Percentiles rank a stretch among this genome's conserved stretches.
These are phyloP conservation scores for Mythimna ferrago DNA, from an alignment of 2,888 invertebrate genomes.

Conservation along the genomic window DNA sequence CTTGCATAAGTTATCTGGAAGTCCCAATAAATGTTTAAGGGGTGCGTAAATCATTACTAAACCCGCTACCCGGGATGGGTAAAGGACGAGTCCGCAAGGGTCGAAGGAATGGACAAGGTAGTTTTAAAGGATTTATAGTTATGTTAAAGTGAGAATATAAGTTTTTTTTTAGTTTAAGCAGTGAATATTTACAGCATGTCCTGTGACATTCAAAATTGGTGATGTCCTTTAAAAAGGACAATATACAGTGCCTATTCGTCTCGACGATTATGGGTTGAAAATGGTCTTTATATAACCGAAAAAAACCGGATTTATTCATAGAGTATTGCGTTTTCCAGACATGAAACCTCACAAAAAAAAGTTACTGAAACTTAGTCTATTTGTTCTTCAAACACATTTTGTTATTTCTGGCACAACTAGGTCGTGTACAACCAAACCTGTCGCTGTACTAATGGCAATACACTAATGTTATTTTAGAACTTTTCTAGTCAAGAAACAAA, in stretches of 20 bases:
- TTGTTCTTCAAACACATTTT: constrained; percentile 27
- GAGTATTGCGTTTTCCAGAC: constrained; percentile 4
- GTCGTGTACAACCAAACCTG: constrained; percentile 16
- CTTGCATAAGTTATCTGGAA: constrained; percentile 68
- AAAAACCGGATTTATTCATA: constrained; percentile 9
- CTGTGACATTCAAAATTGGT: not conserved
- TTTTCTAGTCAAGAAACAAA: constrained; percentile 25
- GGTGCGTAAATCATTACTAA: constrained; percentile 85
- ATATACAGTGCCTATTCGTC: not conserved
- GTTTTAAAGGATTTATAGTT: constrained; percentile 20
- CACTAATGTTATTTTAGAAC: constrained; percentile 25
- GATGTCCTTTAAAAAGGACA: not conserved
- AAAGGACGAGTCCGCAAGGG: constrained; percentile 52
- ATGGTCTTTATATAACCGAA: not conserved
- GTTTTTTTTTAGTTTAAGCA: constrained; percentile 3
- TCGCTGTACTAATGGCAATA: constrained; percentile 15
- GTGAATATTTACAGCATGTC: too few relatives aligned
- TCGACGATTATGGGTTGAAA: not conserved
- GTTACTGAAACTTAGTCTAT: constrained; percentile 20
- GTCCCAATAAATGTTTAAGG: constrained; percentile 85
- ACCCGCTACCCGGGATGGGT: constrained; percentile 67
- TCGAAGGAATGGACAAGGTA: constrained; percentile 56
- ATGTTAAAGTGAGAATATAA: not conserved
- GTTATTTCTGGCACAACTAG: constrained; percentile 19
- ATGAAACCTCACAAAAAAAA: constrained; percentile 33